Base-by-base conservation (phyloP, 1,140 invertebrate genomes). In the Papilio machaon region DNA sequence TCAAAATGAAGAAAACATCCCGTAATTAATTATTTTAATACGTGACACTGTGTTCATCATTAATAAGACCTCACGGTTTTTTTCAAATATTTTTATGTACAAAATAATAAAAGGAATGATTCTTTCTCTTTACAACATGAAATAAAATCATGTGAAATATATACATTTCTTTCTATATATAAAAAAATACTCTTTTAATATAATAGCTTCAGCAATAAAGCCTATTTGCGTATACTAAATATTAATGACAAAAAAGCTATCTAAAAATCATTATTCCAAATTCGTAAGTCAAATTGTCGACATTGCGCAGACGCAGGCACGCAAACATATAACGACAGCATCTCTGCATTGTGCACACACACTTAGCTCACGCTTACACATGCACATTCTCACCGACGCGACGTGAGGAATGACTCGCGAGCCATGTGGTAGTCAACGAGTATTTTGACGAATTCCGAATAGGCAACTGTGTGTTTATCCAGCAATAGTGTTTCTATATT, bases 401-500 rank as follows among this genome's bases (percentile, higher is more conserved):
- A 64, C 81, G 79, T 88, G 89, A 92, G 88, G 89, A 92, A 92
- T 90, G 88, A 90, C 85, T 90, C 83, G 87, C 89, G 80, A 88
- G 90, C 91, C 91, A 92, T 93, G 92, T 93, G 90, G 91, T 90
- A 90, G 91, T 90, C 81, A 85, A 84, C 88, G 87, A 91, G 89
- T 94, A 94, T 94, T 94, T 93, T 94, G 92, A 94, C 91, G 92
- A 94, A 94, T 94, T 94, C 91, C 91, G 86, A 93, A 93, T 93
- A 93, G 92, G 89, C 82, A 73, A 83, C 73, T 70, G 46, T 86
- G 83, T 88, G 87, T 90, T 84, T 35, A 1, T 46, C 2, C n/a
- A 74, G 87, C 82, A 64, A 54, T 46, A 79, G 43, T 67, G 7
- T 52, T 67, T 73, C 43, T 47, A 19, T 19, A 35, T 79, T 52